Base-by-base conservation (phyloP, 1,140 invertebrate species). In the Bombus soroeensis region DNA sequence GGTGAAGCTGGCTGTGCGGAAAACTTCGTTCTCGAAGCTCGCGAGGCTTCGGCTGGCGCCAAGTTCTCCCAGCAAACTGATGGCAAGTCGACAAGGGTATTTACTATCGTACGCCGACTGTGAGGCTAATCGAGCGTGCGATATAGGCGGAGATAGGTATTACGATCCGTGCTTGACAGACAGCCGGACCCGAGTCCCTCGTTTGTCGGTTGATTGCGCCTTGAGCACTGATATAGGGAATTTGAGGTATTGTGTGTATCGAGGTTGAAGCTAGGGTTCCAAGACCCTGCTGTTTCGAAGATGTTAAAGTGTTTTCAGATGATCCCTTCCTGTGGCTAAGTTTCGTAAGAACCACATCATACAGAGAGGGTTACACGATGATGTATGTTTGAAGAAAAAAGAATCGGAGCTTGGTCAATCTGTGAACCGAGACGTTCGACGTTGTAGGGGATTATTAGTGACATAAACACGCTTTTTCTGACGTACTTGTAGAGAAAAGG, bases 1-100 rank as follows among this genome's bases (percentile, higher is more conserved):
- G n/a, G 22, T 22, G n/a, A 2, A 6, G n/a, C 8, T 15, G 9
- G 28, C 12, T 15, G 4, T 66, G 81, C n/a, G 72, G 41, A 68
- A 76, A 83, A 76, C 47, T 82, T 71, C 18, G 73, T 41, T 75
- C 32, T 15, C 18, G 28, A 62, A 62, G 57, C 25, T 39, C 47
- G 68, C 53, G 68, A 9, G 72, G 34, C 37, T 28, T 12, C 47
- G 18, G 37, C 57, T 59, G 6, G 18, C 70, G 68, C 18, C 41
- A 28, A 53, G 43, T 70, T 70, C 37, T 13, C 59, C 8, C 32
- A 43, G 64, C 43, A 39, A 62, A 80, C 64, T 53, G 47, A 72
- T n/a, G 37, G n/a, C 53, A 43, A 62, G 37, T 39, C 28, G 68
- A 71, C 80, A 62, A 72, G 39, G n/a, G 39, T 43, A 37, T 57